Conservation (phyloP, 2,888 invertebrate genomes). For the Scaptomyza reducta region DNA sequence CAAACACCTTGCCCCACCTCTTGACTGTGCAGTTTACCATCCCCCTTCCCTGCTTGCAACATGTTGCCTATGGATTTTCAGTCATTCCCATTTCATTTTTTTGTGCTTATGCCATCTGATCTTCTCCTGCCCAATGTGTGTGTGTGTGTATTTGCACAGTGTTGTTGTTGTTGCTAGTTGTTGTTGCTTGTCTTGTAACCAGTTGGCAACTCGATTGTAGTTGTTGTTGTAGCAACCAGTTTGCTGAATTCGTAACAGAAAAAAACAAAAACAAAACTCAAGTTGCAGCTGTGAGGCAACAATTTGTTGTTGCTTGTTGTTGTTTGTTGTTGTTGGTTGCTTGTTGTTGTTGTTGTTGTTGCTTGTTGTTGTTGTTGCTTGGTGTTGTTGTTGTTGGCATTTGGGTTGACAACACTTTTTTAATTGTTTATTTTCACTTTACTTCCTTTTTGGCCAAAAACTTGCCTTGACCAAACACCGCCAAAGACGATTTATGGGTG, state of each 20-base stretch:
- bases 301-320: constrained; percentile 27
- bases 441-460: constrained; percentile 31
- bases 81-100: neutral
- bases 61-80: constrained; percentile 27
- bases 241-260: constrained; percentile 32
- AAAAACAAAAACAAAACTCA: constrained; percentile 8
- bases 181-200: constrained; percentile 36
- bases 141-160: constrained; percentile 29
- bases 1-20: neutral
- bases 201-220: constrained; percentile 22
- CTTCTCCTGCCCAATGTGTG: constrained; percentile 29
- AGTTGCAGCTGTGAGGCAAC: constrained; percentile 36
- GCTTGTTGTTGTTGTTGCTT: constrained; percentile 30
- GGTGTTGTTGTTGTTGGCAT: constrained; percentile 43
- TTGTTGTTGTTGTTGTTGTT: constrained; percentile 36
- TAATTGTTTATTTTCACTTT: constrained; percentile 3
- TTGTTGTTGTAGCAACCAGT: constrained; percentile 40
- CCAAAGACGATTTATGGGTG: constrained; percentile 16
- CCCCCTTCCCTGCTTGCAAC: constrained; percentile 36
- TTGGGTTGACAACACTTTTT: constrained; percentile 30
- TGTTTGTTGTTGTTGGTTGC: too few species aligned
- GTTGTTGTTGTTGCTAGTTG: constrained; percentile 16
- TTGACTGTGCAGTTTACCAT: too few species aligned
- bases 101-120: constrained; percentile 26
- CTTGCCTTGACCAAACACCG: constrained; percentile 25